Evolutionary conservation across 2,113 vertebrate species (phyloP).

Genomic region (Polypterus bichir): DNA sequence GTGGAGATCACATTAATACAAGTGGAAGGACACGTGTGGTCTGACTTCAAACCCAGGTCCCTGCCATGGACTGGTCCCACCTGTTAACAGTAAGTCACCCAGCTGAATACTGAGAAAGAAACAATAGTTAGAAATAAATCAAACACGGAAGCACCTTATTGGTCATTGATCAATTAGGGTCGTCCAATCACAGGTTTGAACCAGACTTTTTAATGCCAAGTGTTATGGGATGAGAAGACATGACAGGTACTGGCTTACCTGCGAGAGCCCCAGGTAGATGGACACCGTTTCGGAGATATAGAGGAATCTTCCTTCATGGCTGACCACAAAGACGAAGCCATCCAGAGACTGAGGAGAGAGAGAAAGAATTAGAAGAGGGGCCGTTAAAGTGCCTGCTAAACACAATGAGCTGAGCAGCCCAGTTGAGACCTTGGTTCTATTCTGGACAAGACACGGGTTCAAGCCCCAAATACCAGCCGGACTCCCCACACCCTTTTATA

Average conservation of each 20-base stretch:
- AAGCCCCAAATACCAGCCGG: neutral
- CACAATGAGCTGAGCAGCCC: neutral
- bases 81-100: too few relatives aligned
- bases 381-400: neutral
- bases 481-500: neutral
- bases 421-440: neutral
- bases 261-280: conserved; percentile 82
- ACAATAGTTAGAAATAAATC: too few relatives aligned
- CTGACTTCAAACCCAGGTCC: too few relatives aligned
- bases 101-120: too few relatives aligned
- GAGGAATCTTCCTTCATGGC: conserved; percentile 76
- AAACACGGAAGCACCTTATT: too few relatives aligned
- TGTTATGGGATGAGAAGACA: neutral
- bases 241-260: conserved; percentile 49
- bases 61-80: too few relatives aligned
- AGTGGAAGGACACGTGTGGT: too few relatives aligned
- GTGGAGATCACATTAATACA: too few relatives aligned
- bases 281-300: conserved; percentile 88
- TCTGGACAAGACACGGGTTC: neutral
- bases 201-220: conserved; percentile 6
- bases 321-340: conserved; percentile 81
- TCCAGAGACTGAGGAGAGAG: conserved; percentile 63
- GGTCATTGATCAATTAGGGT: neutral
- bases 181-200: neutral
- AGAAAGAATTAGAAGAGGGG: too few relatives aligned